Conservation (phyloP, 2,888 invertebrate genomes). For the Acanthosepion pharaonis region DNA sequence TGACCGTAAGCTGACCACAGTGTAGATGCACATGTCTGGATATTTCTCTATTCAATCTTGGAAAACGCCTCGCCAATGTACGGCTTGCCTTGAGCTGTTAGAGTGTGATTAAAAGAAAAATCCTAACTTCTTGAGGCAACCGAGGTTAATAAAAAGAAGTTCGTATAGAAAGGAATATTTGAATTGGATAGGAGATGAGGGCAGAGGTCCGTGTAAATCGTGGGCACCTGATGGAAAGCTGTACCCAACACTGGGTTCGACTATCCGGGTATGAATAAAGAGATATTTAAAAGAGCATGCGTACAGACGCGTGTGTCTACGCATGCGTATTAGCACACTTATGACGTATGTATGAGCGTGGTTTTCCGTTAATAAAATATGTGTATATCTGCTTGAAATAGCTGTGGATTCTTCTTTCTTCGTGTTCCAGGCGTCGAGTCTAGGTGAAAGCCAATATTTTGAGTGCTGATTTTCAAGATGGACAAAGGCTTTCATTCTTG, state of each 20-base stretch:
- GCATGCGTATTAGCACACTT: background rate
- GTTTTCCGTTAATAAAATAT: too few relatives aligned
- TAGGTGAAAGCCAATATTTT: too few relatives aligned
- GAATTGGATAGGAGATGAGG: background rate
- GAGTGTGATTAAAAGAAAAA: background rate
- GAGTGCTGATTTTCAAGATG: too few relatives aligned
- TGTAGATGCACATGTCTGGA: background rate
- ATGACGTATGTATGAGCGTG: too few relatives aligned
- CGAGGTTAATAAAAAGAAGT: background rate
- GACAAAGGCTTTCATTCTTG: too few relatives aligned
- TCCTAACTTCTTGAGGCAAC: background rate
- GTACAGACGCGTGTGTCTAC: accelerated
- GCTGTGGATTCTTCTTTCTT: too few relatives aligned
- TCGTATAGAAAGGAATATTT: background rate
- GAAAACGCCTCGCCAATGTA: background rate
- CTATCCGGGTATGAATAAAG: background rate
- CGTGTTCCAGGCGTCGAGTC: too few relatives aligned
- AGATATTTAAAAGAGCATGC: background rate
- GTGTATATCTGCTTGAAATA: too few relatives aligned
- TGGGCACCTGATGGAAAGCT: background rate
- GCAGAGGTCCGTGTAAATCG: background rate
- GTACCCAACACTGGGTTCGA: background rate
- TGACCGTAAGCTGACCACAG: background rate
- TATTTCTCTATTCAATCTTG: background rate
- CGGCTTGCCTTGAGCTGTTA: background rate